Evolutionary conservation across 2,797 vertebrate species (phyloP).

Genomic region (Oceanodroma leucorhoa): DNA sequence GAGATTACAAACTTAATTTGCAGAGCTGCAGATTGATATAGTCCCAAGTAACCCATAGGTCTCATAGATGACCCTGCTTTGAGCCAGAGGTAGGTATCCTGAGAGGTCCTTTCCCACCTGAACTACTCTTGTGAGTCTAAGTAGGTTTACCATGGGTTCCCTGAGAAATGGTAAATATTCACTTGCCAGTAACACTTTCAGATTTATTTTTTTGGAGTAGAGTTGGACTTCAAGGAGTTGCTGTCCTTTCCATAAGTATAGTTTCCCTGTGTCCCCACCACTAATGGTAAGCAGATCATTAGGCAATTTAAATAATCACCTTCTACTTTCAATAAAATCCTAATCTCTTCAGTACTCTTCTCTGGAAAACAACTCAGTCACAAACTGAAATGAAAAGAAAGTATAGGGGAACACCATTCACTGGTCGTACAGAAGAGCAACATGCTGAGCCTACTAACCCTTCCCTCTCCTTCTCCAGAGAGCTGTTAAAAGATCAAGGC

Average conservation of each 20-base stretch:
- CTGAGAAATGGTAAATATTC: neutral
- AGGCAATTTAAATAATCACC: neutral
- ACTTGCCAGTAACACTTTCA: neutral
- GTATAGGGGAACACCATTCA: neutral
- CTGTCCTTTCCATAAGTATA: neutral
- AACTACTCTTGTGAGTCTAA: neutral
- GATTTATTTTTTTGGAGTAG: neutral
- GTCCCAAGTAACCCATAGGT: neutral
- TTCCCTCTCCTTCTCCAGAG: neutral
- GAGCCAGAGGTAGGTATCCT: neutral
- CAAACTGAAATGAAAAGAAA: neutral
- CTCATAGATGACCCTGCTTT: neutral
- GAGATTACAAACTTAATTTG: neutral
- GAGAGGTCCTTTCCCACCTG: neutral
- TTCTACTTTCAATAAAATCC: neutral
- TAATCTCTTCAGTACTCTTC: neutral
- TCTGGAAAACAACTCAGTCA: neutral
- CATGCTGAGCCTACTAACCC: neutral
- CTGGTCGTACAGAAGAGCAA: neutral
- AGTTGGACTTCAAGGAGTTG: neutral
- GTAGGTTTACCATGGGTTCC: neutral
- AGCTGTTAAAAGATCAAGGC: constrained; percentile 61
- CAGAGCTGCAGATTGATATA: neutral
- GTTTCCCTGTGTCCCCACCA: neutral
- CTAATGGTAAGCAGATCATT: neutral